These are phyloP conservation scores for Phrynosoma platyrhinos DNA, from an alignment of 2,113 vertebrate species.

Conservation along the genomic window DNA sequence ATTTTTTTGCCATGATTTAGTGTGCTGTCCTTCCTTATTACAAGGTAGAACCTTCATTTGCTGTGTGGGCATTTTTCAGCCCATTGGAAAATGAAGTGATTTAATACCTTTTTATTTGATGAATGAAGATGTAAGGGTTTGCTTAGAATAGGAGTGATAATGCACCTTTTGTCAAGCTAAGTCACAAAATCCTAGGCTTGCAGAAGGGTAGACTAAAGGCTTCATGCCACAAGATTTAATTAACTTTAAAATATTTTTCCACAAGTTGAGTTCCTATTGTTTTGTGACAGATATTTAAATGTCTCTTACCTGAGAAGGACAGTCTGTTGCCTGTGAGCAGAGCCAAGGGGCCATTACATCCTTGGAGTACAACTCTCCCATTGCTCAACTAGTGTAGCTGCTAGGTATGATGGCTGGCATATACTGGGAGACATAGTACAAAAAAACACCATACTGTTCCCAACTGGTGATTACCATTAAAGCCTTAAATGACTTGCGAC, in stretches of 20 bases:
- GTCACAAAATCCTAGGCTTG: slow-evolving; percentile 47
- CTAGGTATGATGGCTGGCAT: no score
- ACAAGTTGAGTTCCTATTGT: background rate
- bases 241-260: background rate
- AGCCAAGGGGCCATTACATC: no score
- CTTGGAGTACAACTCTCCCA: no score
- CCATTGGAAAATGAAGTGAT: slow-evolving; percentile 46
- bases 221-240: background rate
- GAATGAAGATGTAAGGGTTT: slow-evolving; percentile 51
- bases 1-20: slow-evolving; percentile 61
- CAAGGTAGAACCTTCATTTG: slow-evolving; percentile 60
- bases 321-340: background rate
- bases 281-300: background rate
- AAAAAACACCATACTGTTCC: background rate
- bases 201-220: background rate
- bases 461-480: background rate
- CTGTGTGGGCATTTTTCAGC: slow-evolving; percentile 41
- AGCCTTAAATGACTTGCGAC: no score
- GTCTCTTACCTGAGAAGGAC: background rate
- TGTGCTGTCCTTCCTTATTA: slow-evolving; percentile 56
- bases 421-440: background rate
- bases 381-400: no score
- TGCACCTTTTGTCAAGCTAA: slow-evolving; percentile 51
- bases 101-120: slow-evolving; percentile 54
- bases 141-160: slow-evolving; percentile 47